Evolutionary conservation across 2,113 vertebrate genomes (phyloP).

Genomic region (Asarcornis scutulata): DNA sequence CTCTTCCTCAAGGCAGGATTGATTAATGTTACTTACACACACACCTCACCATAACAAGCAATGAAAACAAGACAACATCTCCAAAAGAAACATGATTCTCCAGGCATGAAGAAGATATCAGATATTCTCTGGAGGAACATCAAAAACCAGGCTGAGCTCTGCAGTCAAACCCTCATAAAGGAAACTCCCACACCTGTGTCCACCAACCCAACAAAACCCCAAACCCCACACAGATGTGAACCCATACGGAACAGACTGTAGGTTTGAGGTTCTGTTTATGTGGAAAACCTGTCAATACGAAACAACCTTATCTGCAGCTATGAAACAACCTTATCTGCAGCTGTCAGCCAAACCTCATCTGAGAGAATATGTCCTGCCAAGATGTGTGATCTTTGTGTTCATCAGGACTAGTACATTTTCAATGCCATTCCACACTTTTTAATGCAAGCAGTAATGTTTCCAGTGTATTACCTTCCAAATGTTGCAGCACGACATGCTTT

Average conservation of each 20-base stretch:
- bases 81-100: fast-evolving
- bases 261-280: background rate
- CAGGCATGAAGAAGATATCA: background rate
- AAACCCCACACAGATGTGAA: conserved; percentile 8
- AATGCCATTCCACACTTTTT: background rate
- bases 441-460: conserved; percentile 2
- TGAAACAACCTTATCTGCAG: background rate
- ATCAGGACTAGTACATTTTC: background rate
- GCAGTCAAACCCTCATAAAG: background rate
- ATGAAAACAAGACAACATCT: background rate
- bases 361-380: background rate
- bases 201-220: fast-evolving
- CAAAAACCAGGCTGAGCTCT: background rate
- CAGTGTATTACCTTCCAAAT: conserved; percentile 62
- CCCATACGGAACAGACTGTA: background rate
- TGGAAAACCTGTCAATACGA: background rate
- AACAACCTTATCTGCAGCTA: background rate
- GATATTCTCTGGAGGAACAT: background rate
- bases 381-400: background rate
- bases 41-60: background rate
- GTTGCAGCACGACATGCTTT: conserved; percentile 57
- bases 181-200: background rate
- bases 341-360: background rate
- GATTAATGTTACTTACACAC: background rate
- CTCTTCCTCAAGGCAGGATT: background rate